Evolutionary conservation across 2,888 invertebrate species (phyloP).

Genomic region (Melanchra persicariae): DNA sequence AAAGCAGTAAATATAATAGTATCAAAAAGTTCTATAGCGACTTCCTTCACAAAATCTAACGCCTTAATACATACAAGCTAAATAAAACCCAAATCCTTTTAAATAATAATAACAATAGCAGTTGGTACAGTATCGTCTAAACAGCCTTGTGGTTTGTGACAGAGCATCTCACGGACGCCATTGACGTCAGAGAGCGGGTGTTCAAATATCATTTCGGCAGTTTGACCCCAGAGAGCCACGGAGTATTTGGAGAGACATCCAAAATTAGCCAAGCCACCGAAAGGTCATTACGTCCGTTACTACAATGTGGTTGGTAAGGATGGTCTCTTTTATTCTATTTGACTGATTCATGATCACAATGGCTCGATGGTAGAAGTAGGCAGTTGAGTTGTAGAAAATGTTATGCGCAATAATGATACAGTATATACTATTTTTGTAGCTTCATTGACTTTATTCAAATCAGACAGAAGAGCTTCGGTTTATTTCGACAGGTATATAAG

Average conservation of each 20-base stretch:
- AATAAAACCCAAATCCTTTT: slow-evolving; percentile 25
- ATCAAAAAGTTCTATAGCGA: neutral
- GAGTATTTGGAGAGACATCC: slow-evolving; percentile 53
- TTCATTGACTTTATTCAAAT: slow-evolving; percentile 5
- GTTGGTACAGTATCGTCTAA: slow-evolving; percentile 44
- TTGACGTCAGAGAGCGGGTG: slow-evolving; percentile 72
- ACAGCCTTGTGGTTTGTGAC: slow-evolving; percentile 62
- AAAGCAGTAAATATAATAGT: neutral
- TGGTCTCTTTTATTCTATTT: neutral
- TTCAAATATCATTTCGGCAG: slow-evolving; percentile 60
- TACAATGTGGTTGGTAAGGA: slow-evolving; percentile 3
- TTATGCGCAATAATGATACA: neutral
- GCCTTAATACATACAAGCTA: neutral
- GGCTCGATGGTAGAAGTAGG: neutral
- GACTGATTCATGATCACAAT: neutral
- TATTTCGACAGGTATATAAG: neutral
- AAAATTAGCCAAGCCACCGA: slow-evolving; percentile 51
- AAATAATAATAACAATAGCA: slow-evolving; percentile 41
- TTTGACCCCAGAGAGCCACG: slow-evolving; percentile 57
- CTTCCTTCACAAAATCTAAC: neutral
- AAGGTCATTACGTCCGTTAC: slow-evolving; percentile 32
- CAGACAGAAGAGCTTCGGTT: neutral
- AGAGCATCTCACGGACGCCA: slow-evolving; percentile 70
- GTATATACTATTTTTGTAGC: neutral
- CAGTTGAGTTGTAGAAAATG: neutral